Evolutionary conservation across 2,888 invertebrate species (phyloP).

Genomic region (Mythimna albipuncta): DNA sequence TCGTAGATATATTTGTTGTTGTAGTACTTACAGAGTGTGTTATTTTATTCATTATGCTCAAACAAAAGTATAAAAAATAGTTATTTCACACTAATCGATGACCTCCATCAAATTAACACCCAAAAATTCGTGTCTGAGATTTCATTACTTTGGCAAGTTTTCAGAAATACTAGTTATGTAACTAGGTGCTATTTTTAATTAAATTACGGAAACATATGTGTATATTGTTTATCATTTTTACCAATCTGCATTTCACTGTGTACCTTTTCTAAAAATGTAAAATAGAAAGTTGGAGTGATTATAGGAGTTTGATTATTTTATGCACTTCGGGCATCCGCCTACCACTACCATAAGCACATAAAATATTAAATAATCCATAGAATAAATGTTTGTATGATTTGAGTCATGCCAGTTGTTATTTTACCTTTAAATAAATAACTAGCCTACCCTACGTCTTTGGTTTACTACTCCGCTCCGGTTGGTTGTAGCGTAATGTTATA

Average conservation of each 20-base stretch:
- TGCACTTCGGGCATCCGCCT: slow-evolving; percentile 20
- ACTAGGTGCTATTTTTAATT: slow-evolving; percentile 12
- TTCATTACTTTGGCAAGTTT: slow-evolving; percentile 22
- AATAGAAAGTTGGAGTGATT: slow-evolving; percentile 13
- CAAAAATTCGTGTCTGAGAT: neutral
- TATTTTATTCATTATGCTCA: slow-evolving; percentile 2
- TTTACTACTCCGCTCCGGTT: no score
- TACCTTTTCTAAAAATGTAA: slow-evolving; percentile 15
- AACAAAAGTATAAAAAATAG: neutral
- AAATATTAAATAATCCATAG: slow-evolving; percentile 15
- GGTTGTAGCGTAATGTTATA: no score
- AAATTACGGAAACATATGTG: slow-evolving; percentile 5
- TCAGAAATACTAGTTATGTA: slow-evolving; percentile 20
- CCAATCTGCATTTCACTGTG: slow-evolving; percentile 1
- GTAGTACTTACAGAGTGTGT: neutral
- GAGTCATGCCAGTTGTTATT: neutral
- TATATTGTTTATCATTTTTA: slow-evolving; percentile 1
- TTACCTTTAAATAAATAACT: no score
- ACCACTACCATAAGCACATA: slow-evolving; percentile 19
- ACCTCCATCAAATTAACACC: slow-evolving; percentile 2
- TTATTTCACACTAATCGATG: neutral
- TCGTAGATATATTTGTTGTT: slow-evolving; percentile 5
- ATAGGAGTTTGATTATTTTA: slow-evolving; percentile 20
- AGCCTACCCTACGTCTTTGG: no score
- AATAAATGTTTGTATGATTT: slow-evolving; percentile 20